Base-by-base conservation (phyloP, 37 sponge, comb jelly and placozoan species). In the Cliona cf. orientalis region DNA sequence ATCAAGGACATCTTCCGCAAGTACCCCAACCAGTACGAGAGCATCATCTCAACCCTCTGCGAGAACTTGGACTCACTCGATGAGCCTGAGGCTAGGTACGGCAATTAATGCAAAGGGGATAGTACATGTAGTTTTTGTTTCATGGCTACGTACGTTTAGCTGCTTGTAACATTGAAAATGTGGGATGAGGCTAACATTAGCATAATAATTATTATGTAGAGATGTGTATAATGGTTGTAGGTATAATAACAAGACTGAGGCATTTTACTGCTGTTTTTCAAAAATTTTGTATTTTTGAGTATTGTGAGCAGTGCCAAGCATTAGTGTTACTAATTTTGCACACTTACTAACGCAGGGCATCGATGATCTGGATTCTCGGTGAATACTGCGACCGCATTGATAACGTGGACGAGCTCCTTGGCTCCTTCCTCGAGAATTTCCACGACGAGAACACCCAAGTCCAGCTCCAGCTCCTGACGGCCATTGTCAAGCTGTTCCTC, bases 361-460 rank as follows among this genome's bases (percentile, higher is more conserved):
- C 97, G 2, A 98, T 98, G 99, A 98, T 98, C 42, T 98, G 99
- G 99, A 98, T 98, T 32, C 66, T 98, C 41, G 99, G 99, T 66
- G 99, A 98, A 81, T 98, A 98, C 62, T 95, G 94, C 32, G 99
- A 98, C 80, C 75, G 99, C 1, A 98, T 98, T 72, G 99, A 98
- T 72, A 91, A 86, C 42, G 94, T 93, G 6, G 95, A 86, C 72
- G 99, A 98, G 32, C 87, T 96, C 1, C 92, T 98, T 37, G 58
- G 80, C 5, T 71, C 93, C 28, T 98, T 98, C 72, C 40, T 98
- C 64, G 99, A 98, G 57, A 86, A 80, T 23, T 98, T 98, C 75
- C 88, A 88, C 33, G 99, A 98, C 41, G 99, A 98, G 75, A 91
- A 84, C 81, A 80, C 94, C 17, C 89, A 93, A 76, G 99, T 98